Conservation (phyloP, 2,888 invertebrate genomes). For the Auanema freiburgensis region DNA sequence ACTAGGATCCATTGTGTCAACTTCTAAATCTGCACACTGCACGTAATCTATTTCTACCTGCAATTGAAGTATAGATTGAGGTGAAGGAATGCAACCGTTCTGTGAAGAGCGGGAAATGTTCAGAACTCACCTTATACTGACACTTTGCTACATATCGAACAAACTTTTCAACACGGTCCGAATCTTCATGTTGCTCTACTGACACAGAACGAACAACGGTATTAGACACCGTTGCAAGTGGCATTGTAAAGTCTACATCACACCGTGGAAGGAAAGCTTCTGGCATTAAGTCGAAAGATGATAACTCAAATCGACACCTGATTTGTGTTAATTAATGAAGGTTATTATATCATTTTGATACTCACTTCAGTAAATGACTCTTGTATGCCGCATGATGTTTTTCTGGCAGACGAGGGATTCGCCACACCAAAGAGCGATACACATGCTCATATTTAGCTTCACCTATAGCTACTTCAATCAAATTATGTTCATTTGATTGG, state of each 20-base stretch:
- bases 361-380: constrained; percentile 81
- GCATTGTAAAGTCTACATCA: constrained; percentile 95
- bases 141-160: constrained; percentile 92
- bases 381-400: constrained; percentile 99
- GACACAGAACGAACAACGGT: constrained; percentile 86
- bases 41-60: constrained; percentile 64
- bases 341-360: neutral
- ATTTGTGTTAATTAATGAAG: neutral
- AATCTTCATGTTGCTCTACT: constrained; percentile 68
- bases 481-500: constrained; percentile 83
- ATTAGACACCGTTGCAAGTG: constrained; percentile 88
- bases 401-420: constrained; percentile 93
- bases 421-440: constrained; percentile 91
- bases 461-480: constrained; percentile 75
- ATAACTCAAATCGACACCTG: constrained; percentile 78
- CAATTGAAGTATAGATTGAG: neutral
- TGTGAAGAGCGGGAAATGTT: neutral
- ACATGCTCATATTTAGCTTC: constrained; percentile 51
- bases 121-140: constrained; percentile 74
- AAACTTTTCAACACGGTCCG: constrained; percentile 94
- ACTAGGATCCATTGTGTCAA: constrained; percentile 45
- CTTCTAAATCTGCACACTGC: constrained; percentile 60
- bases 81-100: constrained; percentile 3
- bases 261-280: constrained; percentile 85
- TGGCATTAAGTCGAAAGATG: constrained; percentile 95